Base-by-base conservation (phyloP, 35 echinoderm and acorn worm genomes). In the Ophiothrix spiculata region DNA sequence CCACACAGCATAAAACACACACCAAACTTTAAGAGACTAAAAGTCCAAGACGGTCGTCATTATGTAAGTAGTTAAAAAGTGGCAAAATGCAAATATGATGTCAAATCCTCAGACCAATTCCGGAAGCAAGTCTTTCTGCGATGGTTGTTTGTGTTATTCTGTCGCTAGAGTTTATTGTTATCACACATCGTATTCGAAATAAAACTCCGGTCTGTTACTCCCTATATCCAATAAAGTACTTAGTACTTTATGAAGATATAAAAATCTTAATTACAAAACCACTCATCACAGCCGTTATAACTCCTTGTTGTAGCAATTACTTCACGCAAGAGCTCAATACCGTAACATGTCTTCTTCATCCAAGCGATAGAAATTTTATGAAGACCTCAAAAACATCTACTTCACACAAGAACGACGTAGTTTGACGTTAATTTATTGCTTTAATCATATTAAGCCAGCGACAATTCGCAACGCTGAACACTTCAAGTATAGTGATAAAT, bases 381-480 rank as follows among this genome's bases (percentile, higher is more conserved):
- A 69, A 69, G 25, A 69, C 60, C 23, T 69, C 25, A 10, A 69
- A 69, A 69, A 69, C 60, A 25, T 15, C 4, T 69, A 12, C 60
- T 69, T 25, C 60, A 11, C 8, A 69, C 60, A 2, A 10, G 60
- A n/a, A n/a, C n/a, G n/a, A n/a, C n/a, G n/a, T n/a, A n/a, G n/a
- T n/a, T 54, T 69, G 60, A 69, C 60, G 60, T 69, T 69, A 69
- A 69, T 69, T 69, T 69, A 69, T 69, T 69, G 60, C 60, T 69
- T 69, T 69, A 69, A 69, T 69, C 60, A 69, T 69, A 69, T 69
- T 69, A 69, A 28, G 3, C 23, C 60, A 28, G n/a, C n/a, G n/a
- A n/a, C 60, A 15, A 69, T 69, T 69, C 60, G 60, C 60, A 69
- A 69, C 60, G 60, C 10, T 69, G 60, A 69, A n/a, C 60, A 69